Conservation (phyloP, 1,140 invertebrate species). For the Diorhabda sublineata region DNA sequence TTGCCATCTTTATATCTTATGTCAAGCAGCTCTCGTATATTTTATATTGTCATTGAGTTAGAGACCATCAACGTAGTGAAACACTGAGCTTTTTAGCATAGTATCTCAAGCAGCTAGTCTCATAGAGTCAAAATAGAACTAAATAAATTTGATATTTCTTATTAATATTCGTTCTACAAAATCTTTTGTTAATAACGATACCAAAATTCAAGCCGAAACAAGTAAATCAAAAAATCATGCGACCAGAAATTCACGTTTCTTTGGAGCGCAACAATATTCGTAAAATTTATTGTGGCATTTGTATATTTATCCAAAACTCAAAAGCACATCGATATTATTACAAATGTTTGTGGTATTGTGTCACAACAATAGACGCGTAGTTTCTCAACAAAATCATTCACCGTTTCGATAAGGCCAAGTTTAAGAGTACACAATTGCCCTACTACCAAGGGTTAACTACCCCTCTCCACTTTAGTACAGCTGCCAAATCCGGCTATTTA, state of each 20-base stretch:
- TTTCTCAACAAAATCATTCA: slow-evolving; percentile 3
- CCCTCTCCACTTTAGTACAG: slow-evolving; percentile 34
- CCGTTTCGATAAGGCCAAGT: not conserved
- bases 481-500: slow-evolving; percentile 45
- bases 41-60: too few species aligned
- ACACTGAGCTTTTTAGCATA: too few species aligned
- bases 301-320: slow-evolving; percentile 33
- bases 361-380: slow-evolving; percentile 33
- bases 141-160: too few species aligned
- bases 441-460: slow-evolving; percentile 30
- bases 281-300: slow-evolving; percentile 20
- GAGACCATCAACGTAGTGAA: too few species aligned
- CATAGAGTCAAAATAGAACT: too few species aligned
- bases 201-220: not conserved
- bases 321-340: slow-evolving; percentile 41
- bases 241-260: not conserved
- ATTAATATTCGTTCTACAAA: too few species aligned
- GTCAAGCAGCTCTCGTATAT: too few species aligned
- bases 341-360: slow-evolving; percentile 38
- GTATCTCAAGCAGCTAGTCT: too few species aligned
- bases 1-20: too few species aligned
- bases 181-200: not conserved
- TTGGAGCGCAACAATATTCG: slow-evolving; percentile 6
- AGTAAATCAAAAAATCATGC: not conserved
- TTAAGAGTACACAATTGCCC: slow-evolving; percentile 5